Evolutionary conservation across 2,797 vertebrate species (phyloP).

Genomic region (Pristis pectinata): DNA sequence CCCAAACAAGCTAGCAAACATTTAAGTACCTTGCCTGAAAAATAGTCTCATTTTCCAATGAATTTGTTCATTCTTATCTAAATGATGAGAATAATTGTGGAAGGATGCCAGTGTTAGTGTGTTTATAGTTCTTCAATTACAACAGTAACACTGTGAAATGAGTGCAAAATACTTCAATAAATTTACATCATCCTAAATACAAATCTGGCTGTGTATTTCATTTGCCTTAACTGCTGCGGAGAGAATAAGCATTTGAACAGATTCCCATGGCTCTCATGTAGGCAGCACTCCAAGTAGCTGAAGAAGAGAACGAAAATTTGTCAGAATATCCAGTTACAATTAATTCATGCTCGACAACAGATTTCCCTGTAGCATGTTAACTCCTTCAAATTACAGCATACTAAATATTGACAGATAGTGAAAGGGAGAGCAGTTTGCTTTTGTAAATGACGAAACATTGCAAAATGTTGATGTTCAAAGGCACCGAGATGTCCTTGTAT

Average conservation of each 20-base stretch:
- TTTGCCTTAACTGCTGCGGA: background rate
- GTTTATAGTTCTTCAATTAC: background rate
- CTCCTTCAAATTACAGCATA: background rate
- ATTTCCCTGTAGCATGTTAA: slow-evolving; percentile 9
- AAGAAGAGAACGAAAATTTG: slow-evolving; percentile 26
- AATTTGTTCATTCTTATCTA: background rate
- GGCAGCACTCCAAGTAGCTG: background rate
- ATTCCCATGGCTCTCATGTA: background rate
- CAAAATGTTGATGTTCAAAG: no score
- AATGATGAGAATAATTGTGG: background rate
- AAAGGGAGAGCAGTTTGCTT: background rate
- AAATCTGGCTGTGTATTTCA: background rate
- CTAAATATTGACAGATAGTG: background rate
- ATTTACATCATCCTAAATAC: slow-evolving; percentile 24
- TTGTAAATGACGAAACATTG: background rate
- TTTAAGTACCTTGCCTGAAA: background rate
- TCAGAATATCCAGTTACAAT: background rate
- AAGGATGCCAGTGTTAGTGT: background rate
- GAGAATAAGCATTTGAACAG: background rate
- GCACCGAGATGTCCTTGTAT: no score
- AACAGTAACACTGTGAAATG: background rate
- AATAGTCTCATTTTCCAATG: slow-evolving; percentile 9
- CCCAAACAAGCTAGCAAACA: background rate
- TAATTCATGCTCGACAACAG: background rate
- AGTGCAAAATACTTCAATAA: background rate